Evolutionary conservation across 2,888 invertebrate genomes (phyloP), one percentile per base, ranked within the genome.

Genomic region (Nemotelus pantherinus): DNA sequence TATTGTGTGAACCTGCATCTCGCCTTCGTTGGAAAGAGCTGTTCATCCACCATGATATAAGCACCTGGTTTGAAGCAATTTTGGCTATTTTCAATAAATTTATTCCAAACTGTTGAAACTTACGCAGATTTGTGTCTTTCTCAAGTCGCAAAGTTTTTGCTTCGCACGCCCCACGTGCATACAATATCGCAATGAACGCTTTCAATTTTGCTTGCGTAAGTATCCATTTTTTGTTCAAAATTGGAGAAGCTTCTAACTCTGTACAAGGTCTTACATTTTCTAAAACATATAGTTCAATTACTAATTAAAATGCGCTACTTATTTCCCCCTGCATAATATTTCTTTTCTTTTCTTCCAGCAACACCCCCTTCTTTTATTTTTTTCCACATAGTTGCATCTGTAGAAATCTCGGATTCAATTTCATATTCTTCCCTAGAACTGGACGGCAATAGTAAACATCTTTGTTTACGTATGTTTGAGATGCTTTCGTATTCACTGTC

Each of bases 351-450:
- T 89, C 89, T 78, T 87, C 88, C 79, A 25, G 25, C 25, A 25
- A 88, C 83, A 57, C 84, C 86, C 64, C 87, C 87, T 25, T 77
- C 86, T 87, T 55, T 80, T 83, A 9, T 83, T 81, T 47, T 84
- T 86, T 65, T 76, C 68, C 64, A 77, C 65, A 64, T 77, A 57
- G 70, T 53, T 76, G 63, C 25, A 25, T 25, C 25, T 78, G 78
- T 0, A 68, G 57, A 6, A 67, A 75, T 67, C 75, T 67, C 68
- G 60, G 75, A 74, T 77, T 60, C 43, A 74, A 41, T 77, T 77
- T 77, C 77, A 74, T 48, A 55, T n/a, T 60, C 63, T 6, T 60
- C 63, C 5, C 63, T 60, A 60, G 7, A 60, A 10, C 74, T 77
- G 65, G 65, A 77, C 45, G 55, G 74, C 45, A 77, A 55, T 74